phyloP scores from a whole-genome alignment of 2,113 vertebrate genomes.

The Dipodomys stephensi region DNA sequence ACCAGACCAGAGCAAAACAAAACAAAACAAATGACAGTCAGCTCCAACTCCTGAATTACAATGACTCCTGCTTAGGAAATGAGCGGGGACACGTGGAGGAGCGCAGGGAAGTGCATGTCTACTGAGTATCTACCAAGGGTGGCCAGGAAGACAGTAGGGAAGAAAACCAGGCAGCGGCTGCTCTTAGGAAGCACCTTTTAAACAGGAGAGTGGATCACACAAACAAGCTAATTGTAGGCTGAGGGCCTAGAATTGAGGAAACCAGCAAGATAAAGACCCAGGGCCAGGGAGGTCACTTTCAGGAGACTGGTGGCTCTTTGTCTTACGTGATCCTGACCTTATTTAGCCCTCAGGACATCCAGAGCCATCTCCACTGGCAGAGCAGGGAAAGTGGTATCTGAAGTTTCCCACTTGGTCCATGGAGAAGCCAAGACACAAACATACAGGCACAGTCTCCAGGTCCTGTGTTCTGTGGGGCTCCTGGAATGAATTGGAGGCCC shows the following conservation, averaged over 20 bases:
- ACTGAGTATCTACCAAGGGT: neutral
- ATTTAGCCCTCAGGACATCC: neutral
- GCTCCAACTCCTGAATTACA: neutral
- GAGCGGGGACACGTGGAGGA: neutral
- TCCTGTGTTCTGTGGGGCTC: neutral
- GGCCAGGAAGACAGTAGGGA: neutral
- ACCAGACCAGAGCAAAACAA: too few species aligned
- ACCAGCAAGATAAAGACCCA: neutral
- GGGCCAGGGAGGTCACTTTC: neutral
- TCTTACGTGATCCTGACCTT: accelerated
- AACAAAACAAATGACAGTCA: neutral
- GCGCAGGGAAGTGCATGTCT: neutral
- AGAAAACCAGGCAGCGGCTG: neutral
- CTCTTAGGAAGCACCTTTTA: neutral
- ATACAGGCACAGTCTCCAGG: neutral
- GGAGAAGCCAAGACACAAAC: neutral
- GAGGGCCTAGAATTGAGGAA: neutral
- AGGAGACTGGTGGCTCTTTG: neutral
- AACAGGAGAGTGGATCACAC: neutral
- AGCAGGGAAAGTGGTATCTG: neutral
- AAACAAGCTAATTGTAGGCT: neutral
- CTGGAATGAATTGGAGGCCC: too few species aligned
- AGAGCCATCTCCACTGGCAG: neutral
- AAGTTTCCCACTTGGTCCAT: neutral
- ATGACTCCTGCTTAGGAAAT: neutral